phyloP scores from a whole-genome alignment of 2,888 invertebrate genomes.

The Drosophila atroscutellata region DNA sequence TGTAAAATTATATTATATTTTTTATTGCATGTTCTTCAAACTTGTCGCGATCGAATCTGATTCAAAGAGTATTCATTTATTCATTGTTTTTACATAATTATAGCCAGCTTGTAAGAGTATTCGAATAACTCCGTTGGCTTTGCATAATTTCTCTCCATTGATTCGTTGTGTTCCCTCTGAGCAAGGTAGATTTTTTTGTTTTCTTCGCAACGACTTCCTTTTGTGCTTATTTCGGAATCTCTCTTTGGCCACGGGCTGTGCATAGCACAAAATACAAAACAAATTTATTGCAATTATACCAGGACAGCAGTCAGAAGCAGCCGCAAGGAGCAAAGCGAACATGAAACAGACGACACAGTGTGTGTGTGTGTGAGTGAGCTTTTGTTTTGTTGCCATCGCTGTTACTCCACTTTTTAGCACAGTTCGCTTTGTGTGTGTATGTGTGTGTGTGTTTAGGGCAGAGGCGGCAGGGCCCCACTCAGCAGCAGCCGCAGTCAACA shows the following conservation, averaged over 20 bases:
- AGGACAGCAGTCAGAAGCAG: constrained; percentile 33
- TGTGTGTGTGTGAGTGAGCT: constrained; percentile 30
- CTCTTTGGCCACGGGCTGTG: constrained; percentile 24
- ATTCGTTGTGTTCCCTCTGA: constrained; percentile 17
- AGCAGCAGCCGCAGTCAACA: constrained; percentile 25
- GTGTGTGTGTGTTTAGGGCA: constrained; percentile 9
- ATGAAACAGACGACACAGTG: constrained; percentile 23
- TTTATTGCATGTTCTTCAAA: neutral
- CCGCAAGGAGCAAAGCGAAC: constrained; percentile 15
- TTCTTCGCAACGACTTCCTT: constrained; percentile 51
- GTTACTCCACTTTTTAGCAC: constrained; percentile 65
- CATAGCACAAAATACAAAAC: constrained; percentile 39
- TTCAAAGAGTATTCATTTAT: neutral
- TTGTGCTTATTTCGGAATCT: constrained; percentile 50
- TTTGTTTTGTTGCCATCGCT: constrained; percentile 48
- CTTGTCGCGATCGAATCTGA: neutral
- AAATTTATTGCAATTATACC: constrained; percentile 71
- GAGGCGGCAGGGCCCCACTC: constrained; percentile 23
- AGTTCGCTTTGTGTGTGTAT: constrained; percentile 16
- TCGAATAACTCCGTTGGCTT: neutral
- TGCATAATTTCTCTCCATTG: constrained; percentile 2
- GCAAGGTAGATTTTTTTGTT: constrained; percentile 3
- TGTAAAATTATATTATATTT: neutral
- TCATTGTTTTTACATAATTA: neutral
- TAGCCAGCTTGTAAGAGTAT: constrained; percentile 22